Conservation (phyloP, 2,797 vertebrate species). For the Sternarchorhynchus goeldii region DNA sequence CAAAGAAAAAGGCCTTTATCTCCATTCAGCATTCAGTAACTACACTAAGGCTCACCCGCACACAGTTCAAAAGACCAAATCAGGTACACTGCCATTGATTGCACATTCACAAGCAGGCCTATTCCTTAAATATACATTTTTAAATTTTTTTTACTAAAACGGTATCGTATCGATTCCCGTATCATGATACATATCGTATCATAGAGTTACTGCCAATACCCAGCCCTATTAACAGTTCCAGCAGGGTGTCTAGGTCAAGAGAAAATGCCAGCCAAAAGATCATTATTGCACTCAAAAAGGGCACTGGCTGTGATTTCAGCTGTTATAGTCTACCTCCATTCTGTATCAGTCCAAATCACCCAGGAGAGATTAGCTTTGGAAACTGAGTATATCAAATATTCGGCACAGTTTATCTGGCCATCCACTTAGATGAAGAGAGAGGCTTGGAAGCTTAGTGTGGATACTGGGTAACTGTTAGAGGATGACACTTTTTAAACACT, state of each 20-base stretch:
- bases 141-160: too few relatives aligned
- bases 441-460: not conserved
- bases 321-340: not conserved
- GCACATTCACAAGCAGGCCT: not conserved
- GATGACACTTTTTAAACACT: too few relatives aligned
- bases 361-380: not conserved
- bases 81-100: slow-evolving; percentile 10
- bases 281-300: not conserved
- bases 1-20: not conserved
- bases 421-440: not conserved
- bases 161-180: too few relatives aligned
- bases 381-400: not conserved
- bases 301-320: slow-evolving; percentile 12
- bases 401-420: too few relatives aligned
- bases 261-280: slow-evolving; percentile 11
- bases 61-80: not conserved
- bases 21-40: slow-evolving; percentile 2
- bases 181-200: too few relatives aligned
- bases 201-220: not conserved
- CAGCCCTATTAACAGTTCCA: not conserved
- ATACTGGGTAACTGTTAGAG: too few relatives aligned
- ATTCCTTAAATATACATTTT: too few relatives aligned
- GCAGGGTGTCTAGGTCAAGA: not conserved
- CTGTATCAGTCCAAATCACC: not conserved
- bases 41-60: not conserved